Conservation (phyloP, 2,888 invertebrate genomes). For the Ephialtes manifestator region DNA sequence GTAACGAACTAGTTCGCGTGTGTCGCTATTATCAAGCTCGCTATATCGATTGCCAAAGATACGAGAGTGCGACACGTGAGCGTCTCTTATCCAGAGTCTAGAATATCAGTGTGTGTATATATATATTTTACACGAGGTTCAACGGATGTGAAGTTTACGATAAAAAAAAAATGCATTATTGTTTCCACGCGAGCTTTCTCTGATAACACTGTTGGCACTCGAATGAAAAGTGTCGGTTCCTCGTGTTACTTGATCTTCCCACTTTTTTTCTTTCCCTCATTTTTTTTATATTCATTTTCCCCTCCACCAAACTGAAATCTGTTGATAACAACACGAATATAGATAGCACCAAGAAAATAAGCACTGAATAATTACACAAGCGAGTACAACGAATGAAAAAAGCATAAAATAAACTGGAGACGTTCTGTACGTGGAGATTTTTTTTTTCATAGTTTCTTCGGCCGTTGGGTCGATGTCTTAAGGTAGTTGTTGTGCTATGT, state of each 20-base stretch:
- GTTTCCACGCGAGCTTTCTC: conserved; percentile 39
- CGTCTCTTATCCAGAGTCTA: conserved; percentile 41
- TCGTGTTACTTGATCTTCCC: conserved; percentile 1
- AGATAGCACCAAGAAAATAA: background rate
- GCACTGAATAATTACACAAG: background rate
- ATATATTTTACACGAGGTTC: background rate
- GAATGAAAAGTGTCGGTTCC: conserved; percentile 1
- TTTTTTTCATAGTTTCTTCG: no score
- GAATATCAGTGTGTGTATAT: conserved; percentile 33
- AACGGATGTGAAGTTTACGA: conserved; percentile 12
- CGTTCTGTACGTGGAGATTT: no score
- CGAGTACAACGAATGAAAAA: background rate
- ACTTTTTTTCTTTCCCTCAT: background rate
- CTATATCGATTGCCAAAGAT: conserved; percentile 54
- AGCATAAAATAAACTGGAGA: background rate
- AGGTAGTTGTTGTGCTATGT: no score
- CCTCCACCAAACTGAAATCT: background rate
- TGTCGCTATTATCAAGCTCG: conserved; percentile 20
- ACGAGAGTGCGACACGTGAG: conserved; percentile 42
- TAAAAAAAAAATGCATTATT: conserved; percentile 10
- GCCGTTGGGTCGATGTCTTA: no score
- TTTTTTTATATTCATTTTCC: background rate
- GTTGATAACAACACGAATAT: conserved; percentile 12
- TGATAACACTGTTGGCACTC: conserved; percentile 2
- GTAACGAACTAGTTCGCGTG: conserved; percentile 25